A percentile compares a stretch with the other conserved stretches of the same genome.
phyloP scores from a whole-genome alignment of 2,888 invertebrate species.

The Heliothis peltigera region DNA sequence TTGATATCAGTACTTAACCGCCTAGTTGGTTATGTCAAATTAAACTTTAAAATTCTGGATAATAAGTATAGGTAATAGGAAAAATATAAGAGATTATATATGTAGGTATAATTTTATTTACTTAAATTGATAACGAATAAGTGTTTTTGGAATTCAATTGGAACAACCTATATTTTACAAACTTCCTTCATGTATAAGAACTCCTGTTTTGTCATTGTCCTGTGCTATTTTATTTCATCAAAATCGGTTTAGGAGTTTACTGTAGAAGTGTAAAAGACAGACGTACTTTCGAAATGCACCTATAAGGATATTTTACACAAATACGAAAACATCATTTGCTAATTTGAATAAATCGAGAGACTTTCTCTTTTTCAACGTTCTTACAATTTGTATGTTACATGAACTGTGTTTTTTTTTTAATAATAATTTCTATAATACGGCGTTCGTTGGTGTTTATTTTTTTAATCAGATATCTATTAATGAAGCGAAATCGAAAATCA shows the following conservation, averaged over 20 bases:
- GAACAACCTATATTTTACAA: no score
- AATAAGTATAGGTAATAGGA: neutral
- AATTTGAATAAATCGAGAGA: conserved; percentile 21
- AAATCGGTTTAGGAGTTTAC: neutral
- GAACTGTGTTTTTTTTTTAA: conserved; percentile 4
- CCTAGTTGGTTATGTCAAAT: neutral
- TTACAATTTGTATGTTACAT: conserved; percentile 12
- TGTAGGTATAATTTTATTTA: neutral
- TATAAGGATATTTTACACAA: neutral
- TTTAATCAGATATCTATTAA: neutral
- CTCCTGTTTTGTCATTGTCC: neutral
- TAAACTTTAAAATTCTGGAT: neutral
- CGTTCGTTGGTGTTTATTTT: neutral
- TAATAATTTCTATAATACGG: conserved; percentile 1
- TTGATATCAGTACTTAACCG: neutral
- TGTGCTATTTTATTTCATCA: neutral
- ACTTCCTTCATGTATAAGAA: neutral
- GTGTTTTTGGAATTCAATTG: neutral
- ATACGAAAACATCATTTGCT: neutral
- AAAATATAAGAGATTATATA: neutral
- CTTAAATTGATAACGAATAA: neutral
- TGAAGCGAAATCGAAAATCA: neutral
- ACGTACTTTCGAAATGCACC: neutral
- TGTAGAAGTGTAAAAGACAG: neutral
- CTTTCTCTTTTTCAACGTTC: conserved; percentile 38